phyloP scores from a whole-genome alignment of 2,797 vertebrate species.

The Rhynchotus rufescens region DNA sequence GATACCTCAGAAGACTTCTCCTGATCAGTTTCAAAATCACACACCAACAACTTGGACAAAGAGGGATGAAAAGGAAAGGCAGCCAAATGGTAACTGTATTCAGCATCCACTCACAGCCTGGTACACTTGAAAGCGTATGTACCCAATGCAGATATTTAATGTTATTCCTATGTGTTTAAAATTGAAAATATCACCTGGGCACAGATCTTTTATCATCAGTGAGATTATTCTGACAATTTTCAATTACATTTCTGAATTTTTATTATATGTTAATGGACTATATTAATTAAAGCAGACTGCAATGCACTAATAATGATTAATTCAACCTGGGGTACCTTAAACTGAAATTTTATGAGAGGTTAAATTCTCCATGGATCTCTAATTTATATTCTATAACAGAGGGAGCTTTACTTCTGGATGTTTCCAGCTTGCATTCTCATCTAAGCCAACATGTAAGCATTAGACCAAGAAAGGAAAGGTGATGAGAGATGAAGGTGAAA shows the following conservation, averaged over 20 bases:
- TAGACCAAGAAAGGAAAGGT: not conserved
- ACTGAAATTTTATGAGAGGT: constrained; percentile 40
- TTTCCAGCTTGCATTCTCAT: constrained; percentile 3
- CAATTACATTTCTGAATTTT: constrained; percentile 49
- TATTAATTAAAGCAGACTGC: constrained; percentile 63
- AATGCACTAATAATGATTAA: constrained; percentile 43
- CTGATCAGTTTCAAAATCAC: not conserved
- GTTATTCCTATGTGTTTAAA: constrained; percentile 12
- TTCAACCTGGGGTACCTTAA: constrained; percentile 32
- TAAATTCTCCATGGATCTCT: constrained; percentile 48
- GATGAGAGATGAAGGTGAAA: not conserved
- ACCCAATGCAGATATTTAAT: not conserved
- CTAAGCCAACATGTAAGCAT: not conserved
- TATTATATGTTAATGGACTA: constrained; percentile 42
- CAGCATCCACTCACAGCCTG: not conserved
- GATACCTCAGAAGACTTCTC: not conserved
- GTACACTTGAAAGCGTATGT: not conserved
- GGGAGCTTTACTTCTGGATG: not conserved
- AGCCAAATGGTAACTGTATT: not conserved
- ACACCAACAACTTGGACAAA: not conserved
- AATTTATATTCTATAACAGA: constrained; percentile 48
- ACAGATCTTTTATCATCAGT: constrained; percentile 15
- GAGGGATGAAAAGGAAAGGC: not conserved
- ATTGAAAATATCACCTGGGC: not conserved
- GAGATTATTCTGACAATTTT: constrained; percentile 46